phyloP scores from a whole-genome alignment of 2,797 vertebrate genomes.

The Kryptopterus vitreolus region DNA sequence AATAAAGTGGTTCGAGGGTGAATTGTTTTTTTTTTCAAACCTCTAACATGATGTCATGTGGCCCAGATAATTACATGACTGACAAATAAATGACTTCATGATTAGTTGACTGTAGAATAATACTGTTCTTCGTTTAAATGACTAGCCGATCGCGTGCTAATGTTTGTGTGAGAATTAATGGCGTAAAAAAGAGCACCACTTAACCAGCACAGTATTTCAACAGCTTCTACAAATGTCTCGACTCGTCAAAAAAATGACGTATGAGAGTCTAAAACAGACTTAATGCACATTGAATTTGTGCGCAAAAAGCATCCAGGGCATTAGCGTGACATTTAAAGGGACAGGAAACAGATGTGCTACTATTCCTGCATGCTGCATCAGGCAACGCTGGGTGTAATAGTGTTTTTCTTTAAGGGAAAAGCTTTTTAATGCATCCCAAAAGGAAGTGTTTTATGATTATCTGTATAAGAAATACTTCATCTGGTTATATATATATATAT shows the following conservation, averaged over 20 bases:
- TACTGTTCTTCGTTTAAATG: not conserved
- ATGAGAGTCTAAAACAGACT: not conserved
- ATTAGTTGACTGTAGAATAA: not conserved
- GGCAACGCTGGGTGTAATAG: not conserved
- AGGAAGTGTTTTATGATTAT: not conserved
- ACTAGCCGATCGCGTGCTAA: not conserved
- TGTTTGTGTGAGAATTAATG: not conserved
- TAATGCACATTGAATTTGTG: conserved; percentile 27
- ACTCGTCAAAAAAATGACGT: not conserved
- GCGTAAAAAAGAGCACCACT: not conserved
- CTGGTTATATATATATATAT: no score
- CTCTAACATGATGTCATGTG: not conserved
- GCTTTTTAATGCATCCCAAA: not conserved
- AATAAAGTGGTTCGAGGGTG: not conserved
- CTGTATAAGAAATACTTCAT: no score
- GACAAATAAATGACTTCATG: not conserved
- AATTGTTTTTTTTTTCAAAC: not conserved
- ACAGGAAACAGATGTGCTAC: conserved; percentile 13
- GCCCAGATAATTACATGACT: not conserved
- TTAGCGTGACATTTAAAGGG: conserved; percentile 21
- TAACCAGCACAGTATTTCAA: conserved; percentile 8
- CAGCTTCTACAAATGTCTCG: conserved; percentile 9
- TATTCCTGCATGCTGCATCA: not conserved
- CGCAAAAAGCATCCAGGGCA: conserved; percentile 25
- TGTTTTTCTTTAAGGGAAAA: not conserved